Evolutionary conservation across 1,140 invertebrate species (phyloP), one percentile per base, ranked within the genome.

Genomic region (Drusus annulatus): DNA sequence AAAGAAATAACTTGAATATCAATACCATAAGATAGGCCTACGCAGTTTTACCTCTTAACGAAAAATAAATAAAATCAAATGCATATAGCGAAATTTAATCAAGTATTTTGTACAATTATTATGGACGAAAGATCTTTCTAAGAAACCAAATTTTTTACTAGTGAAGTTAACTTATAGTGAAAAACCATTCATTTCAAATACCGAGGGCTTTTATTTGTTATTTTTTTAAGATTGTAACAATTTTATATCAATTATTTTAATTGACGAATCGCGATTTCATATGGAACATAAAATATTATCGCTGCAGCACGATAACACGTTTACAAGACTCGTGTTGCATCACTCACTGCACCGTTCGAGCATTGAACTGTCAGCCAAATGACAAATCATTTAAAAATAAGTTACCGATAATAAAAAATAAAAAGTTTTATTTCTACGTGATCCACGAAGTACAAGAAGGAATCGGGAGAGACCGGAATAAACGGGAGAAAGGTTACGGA

Each of bases 401-500:
- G 17, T 19, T 58, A 58, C 21, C 3, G 19, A 58, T 5, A 21
- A 17, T 2, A 15, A 60, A 21, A 60, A 45, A 45, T 45, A 13
- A 45, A 45, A 1, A 8, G 10, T 45, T 45, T 45, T 45, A 45
- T 13, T 45, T 45, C 8, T 36, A 45, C 36, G 36, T 13, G 3
- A 65, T 69, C 77, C 65, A 10, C 36, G 54, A 79, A 79, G 78
- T 79, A 79, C 78, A 63, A 10, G 21, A 36, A 51, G 16, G 56
- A 60, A n/a, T 60, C 16, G 68, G 23, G 50, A 56, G 65, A 78
- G 45, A 7, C n/a, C 76, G 23, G 78, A 52, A 73, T 63, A 77
- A 28, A 45, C 50, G 62, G 62, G 54, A 68, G 21, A 77, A 81
- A 82, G 75, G 79, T 78, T 62, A 79, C 36, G 51, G 62, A 71